Base-by-base conservation (phyloP, 2,888 invertebrate species). In the Drosophila recens region DNA sequence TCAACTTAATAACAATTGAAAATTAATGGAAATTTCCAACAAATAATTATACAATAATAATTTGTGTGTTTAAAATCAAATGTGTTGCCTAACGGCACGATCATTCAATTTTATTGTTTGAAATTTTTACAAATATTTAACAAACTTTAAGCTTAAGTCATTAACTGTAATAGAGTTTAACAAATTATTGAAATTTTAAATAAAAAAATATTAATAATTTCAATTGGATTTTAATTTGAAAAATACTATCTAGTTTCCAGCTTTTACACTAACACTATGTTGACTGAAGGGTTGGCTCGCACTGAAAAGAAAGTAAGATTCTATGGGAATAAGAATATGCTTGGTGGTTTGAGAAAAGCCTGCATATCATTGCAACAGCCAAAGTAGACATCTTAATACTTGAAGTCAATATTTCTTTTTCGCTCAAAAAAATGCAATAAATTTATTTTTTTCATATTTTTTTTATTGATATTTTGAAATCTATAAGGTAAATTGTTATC, bases 141-240 rank as follows among this genome's bases (percentile, higher is more conserved):
- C 57, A 65, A 56, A 76, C 15, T 53, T 42, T 79, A 74, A 71
- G 83, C 33, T 61, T 86, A 86, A 86, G 90, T 90, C 87, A 90
- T 79, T 90, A 88, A 69, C 63, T 88, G 67, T 90, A 90, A 79
- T 88, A 86, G 86, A 72, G 57, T 67, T 78, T 75, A 87, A 86
- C 75, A 82, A 88, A 79, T 79, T 79, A 81, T 75, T 79, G 77
- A 54, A 75, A 63, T 53, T 49, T 56, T 59, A 2, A 59, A 54
- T 30, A 53, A 68, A 23, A 53, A 72, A 52, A 58, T 27, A 46
- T 9, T 9, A n/a, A 11, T 30, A 30, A 4, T 11, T 4, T 20
- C 3, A 46, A 15, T 17, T 20, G 23, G 1, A 8, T 40, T 68
- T 27, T 6, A 1, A 27, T 27, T 27, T 27, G 27, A 27, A 27